phyloP scores from a whole-genome alignment of 2,888 invertebrate genomes.

The Eudemis profundana region DNA sequence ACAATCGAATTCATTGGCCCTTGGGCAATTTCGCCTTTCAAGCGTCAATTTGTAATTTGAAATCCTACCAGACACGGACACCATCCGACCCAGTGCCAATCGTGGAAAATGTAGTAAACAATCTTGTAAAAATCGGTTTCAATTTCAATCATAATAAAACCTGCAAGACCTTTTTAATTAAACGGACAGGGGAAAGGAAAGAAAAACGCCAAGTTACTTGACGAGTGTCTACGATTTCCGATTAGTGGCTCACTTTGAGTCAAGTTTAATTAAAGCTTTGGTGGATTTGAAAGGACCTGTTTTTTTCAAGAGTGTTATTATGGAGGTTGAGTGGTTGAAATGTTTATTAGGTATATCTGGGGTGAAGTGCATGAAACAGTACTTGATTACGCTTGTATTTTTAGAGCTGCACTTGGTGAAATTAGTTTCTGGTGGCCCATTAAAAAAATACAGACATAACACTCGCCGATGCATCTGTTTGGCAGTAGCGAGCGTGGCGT shows the following conservation, averaged over 20 bases:
- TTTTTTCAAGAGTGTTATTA: conserved; percentile 7
- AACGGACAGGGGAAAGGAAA: conserved; percentile 12
- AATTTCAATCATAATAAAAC: conserved; percentile 30
- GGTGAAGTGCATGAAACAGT: too few species aligned
- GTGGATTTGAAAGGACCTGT: conserved; percentile 5
- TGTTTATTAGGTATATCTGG: too few species aligned
- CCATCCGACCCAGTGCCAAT: background rate
- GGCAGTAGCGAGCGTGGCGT: too few species aligned
- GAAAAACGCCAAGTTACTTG: conserved; percentile 23
- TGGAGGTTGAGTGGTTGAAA: too few species aligned
- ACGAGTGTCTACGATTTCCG: conserved; percentile 34
- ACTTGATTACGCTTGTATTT: too few species aligned
- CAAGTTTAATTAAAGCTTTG: conserved; percentile 32
- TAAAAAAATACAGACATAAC: too few species aligned
- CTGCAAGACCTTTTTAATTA: conserved; percentile 17
- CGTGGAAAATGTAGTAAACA: background rate
- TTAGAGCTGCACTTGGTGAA: too few species aligned
- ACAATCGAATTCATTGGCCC: too few species aligned
- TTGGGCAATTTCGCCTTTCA: too few species aligned
- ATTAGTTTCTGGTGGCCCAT: too few species aligned
- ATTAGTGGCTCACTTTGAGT: conserved; percentile 23
- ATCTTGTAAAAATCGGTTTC: conserved; percentile 13
- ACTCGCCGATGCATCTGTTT: too few species aligned
- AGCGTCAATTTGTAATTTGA: too few species aligned
- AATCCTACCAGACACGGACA: background rate